These are phyloP conservation scores for Clitarchus hookeri DNA, from an alignment of 2,888 invertebrate genomes.

Conservation along the genomic window DNA sequence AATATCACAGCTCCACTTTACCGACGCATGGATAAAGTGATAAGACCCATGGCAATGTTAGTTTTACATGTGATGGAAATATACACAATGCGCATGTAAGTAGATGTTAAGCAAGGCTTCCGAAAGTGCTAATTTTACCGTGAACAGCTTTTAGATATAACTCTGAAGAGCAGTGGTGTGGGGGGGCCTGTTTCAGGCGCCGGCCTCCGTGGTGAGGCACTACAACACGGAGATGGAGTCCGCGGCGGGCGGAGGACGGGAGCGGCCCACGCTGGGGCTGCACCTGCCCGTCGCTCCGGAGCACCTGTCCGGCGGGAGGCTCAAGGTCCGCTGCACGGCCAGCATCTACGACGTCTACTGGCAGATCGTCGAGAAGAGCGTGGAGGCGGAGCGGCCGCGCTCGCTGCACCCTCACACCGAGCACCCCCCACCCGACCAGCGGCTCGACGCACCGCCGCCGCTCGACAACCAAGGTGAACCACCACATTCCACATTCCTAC, in stretches of 20 bases:
- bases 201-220: not conserved
- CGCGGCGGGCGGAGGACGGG: slow-evolving; percentile 4
- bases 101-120: too few species aligned
- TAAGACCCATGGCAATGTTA: too few species aligned
- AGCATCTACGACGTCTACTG: slow-evolving; percentile 68
- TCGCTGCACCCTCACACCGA: slow-evolving; percentile 11
- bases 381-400: slow-evolving; percentile 60
- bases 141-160: too few species aligned
- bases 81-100: too few species aligned
- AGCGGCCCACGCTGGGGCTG: slow-evolving; percentile 51
- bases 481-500: too few species aligned
- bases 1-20: too few species aligned
- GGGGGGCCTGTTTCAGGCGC: not conserved
- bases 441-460: too few species aligned
- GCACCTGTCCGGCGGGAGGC: slow-evolving; percentile 60
- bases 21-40: too few species aligned
- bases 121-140: too few species aligned
- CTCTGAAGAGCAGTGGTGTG: too few species aligned
- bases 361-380: slow-evolving; percentile 68
- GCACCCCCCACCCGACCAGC: not conserved
- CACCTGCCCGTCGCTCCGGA: slow-evolving; percentile 59
- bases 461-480: too few species aligned
- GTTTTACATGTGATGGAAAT: too few species aligned
- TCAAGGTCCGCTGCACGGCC: slow-evolving; percentile 68
- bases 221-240: slow-evolving; percentile 20